phyloP scores from a whole-genome alignment of 2,113 vertebrate genomes.

The Raja brachyura region DNA sequence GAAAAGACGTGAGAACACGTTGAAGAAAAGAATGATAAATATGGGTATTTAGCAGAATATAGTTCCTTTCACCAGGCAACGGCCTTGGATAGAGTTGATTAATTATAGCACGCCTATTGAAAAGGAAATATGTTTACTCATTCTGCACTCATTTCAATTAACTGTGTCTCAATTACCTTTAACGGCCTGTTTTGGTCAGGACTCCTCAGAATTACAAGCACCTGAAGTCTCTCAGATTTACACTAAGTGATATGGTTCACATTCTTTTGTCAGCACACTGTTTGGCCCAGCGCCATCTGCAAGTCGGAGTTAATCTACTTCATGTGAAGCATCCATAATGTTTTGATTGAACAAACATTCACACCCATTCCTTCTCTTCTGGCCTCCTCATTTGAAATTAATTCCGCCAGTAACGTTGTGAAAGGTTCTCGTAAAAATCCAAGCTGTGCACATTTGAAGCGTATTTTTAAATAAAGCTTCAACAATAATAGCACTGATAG shows the following conservation, averaged over 20 bases:
- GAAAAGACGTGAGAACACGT: not conserved
- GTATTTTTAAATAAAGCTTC: not conserved
- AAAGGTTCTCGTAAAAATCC: not conserved
- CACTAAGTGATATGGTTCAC: not conserved
- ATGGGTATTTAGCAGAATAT: not conserved
- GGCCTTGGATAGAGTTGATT: not conserved
- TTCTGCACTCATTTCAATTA: not conserved
- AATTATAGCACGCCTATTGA: not conserved
- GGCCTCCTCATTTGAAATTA: not conserved
- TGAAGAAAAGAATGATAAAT: not conserved
- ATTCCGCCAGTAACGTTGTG: not conserved
- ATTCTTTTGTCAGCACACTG: not conserved
- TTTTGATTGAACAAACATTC: not conserved
- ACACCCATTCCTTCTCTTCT: not conserved
- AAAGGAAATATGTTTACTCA: not conserved
- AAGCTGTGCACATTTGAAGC: not conserved
- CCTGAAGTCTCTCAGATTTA: not conserved
- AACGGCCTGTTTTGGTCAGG: not conserved
- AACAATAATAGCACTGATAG: not conserved
- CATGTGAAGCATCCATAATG: not conserved
- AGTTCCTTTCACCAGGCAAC: not conserved
- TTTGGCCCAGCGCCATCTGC: not conserved
- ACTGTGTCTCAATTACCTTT: not conserved
- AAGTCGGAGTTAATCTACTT: not conserved
- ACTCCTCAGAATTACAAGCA: constrained; percentile 11